Base-by-base conservation (phyloP, 2,797 vertebrate genomes). In the Vespertilio murinus region DNA sequence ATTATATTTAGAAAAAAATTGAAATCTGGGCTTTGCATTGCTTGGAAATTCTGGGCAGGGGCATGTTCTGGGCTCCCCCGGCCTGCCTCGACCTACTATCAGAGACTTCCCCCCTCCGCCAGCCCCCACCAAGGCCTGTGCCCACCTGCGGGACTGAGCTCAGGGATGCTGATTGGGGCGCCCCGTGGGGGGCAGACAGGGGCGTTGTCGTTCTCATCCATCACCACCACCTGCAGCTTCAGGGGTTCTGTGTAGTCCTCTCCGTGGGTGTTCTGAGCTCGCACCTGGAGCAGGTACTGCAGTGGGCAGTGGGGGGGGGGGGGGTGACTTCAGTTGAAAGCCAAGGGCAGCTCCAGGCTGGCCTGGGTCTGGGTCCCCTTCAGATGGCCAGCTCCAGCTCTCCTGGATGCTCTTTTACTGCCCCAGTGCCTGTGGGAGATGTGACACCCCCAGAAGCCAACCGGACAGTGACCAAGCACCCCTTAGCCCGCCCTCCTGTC, bases 151-250 rank as follows among this genome's bases (percentile, higher is more conserved):
- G 93, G 71, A 28, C 96, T 97, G 75, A 96, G 95, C 69, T 97
- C 97, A 10, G 95, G 93, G 69, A 97, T 71, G 79, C 35, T 90
- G 94, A 96, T 8, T 13, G 92, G 18, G 13, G 95, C 98, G 89
- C 98, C 98, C 7, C 95, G 96, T 84, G 97, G 98, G 30, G 97
- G 98, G 93, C 98, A 98, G 67, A 98, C 97, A 74, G 98, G 98
- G 6, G 96, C 95, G 56, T 98, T 99, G 93, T 99, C 99, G 1
- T 99, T 99, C 94, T 98, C 98, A 77, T 99, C 99, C 0, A 95
- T 98, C 93, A 98, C 99, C 96, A 97, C 98, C 97, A 99, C 98
- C 74, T 96, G 98, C 94, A 99, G 88, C 94, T 97, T 97, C 81
- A 99, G 98, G 6, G 99, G 98, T 54, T 98, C 98, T n/a, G 97